Evolutionary conservation across 2,888 invertebrate genomes (phyloP), one percentile per base, ranked within the genome.

Genomic region (Drosophila anomelani): DNA sequence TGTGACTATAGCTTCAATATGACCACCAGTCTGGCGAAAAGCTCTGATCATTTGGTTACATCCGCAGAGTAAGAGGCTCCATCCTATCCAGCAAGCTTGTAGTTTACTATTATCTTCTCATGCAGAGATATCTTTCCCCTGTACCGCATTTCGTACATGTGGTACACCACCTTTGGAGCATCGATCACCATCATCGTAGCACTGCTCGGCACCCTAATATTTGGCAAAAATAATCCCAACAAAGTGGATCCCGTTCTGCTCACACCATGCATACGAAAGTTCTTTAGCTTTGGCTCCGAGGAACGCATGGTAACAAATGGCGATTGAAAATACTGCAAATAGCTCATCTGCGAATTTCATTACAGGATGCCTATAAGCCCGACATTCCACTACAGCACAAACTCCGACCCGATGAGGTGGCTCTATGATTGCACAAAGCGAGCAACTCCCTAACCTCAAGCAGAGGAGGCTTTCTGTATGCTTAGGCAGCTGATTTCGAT

Each of bases 141-240:
- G 4, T 95, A 95, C 67, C 95, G 95, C 47, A 94, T 96, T 12
- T 96, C 96, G 0, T 96, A 96, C 90, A 94, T 96, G 93, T 96
- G 96, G 96, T 96, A 96, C 83, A 96, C 96, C 0, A 91, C 95
- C 5, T 90, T 94, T 20, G 95, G 95, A 13, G 93, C 94, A 7
- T 64, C 93, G 1, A 93, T 95, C 7, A 94, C 95, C 20, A 93
- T 95, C 67, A 84, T 92, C n/a, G 92, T 95, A 12, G 89, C 92
- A 12, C 38, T 85, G 3, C 29, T 92, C 2, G 90, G 87, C 29
- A 86, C 91, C 10, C 71, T 81, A 12, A 67, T 92, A 26, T 91
- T 90, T 73, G 92, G 92, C 49, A 94, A 94, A 10, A 93, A 94
- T 73, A 93, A 95, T 86, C 93, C 94, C 1, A 92, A 93, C 54